A percentile compares a stretch with the other conserved stretches of the same genome.
Conservation (phyloP, 2,888 invertebrate species). For the Phyllotreta cruciferae region DNA sequence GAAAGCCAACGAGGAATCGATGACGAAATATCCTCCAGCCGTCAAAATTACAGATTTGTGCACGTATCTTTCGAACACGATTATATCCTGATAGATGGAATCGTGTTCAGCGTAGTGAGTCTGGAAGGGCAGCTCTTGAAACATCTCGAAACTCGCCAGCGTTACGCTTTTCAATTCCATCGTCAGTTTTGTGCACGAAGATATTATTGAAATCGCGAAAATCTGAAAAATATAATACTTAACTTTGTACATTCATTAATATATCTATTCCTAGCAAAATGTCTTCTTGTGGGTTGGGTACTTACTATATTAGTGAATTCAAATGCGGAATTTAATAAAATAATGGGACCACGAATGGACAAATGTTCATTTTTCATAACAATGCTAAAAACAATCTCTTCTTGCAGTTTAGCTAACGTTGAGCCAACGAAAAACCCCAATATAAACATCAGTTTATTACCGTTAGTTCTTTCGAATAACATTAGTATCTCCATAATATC, state of each 20-base stretch:
- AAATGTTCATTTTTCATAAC: background rate
- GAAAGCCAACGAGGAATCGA: constrained; percentile 34
- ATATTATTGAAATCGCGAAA: constrained; percentile 5
- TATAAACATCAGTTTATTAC: constrained; percentile 8
- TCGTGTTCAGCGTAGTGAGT: constrained; percentile 16
- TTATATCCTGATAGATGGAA: constrained; percentile 26
- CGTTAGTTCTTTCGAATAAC: constrained; percentile 1
- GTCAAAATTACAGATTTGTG: constrained; percentile 26
- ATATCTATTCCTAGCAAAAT: background rate
- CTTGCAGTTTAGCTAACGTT: background rate
- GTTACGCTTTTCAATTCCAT: constrained; percentile 24
- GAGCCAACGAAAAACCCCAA: constrained; percentile 4
- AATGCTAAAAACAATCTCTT: constrained; percentile 12
- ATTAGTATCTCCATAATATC: background rate
- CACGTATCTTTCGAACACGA: constrained; percentile 24
- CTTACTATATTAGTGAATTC: constrained; percentile 8
- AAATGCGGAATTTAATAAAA: constrained; percentile 5
- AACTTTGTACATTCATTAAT: background rate
- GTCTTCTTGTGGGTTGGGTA: background rate
- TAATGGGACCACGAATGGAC: background rate
- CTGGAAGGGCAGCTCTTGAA: constrained; percentile 26
- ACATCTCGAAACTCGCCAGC: constrained; percentile 29
- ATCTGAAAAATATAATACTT: constrained; percentile 12
- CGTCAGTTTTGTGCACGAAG: constrained; percentile 18
- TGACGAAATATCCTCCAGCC: constrained; percentile 35